Base-by-base conservation (phyloP, 2,797 vertebrate species). In the Protosalanx chinensis region DNA sequence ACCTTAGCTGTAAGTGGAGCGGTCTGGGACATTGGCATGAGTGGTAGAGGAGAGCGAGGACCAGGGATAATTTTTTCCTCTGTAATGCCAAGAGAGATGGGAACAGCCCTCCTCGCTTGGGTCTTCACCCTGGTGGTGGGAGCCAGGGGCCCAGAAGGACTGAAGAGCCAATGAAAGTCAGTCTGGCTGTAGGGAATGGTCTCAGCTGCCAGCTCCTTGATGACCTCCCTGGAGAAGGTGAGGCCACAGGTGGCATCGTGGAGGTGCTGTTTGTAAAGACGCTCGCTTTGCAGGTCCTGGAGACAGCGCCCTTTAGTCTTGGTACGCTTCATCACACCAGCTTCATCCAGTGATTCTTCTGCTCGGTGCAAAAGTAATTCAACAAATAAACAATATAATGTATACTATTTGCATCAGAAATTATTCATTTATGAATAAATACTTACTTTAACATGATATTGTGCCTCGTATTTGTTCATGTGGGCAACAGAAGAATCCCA, bases 191-290 rank as follows among this genome's bases (percentile, higher is more conserved):
- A 92, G 27, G 90, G 70, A 20, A 89, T 4, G 61, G 74, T 72
- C 71, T 88, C 71, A 4, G 85, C 49, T 4, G 83, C 86, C 77
- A 87, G 82, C 56, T 90, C 85, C 75, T 76, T 72, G 30, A 88
- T 29, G 27, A 93, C 90, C 1, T 93, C 92, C 71, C 85, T 76
- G 32, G 92, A 90, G 82, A 94, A 93, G 60, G 79, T 83, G 18
- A 93, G 81, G 61, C 82, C 46, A 6, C 84, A 76, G 1, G 82
- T 85, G 0, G 85, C 79, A 4, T 79, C 86, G 70, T 78, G 82
- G 63, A 93, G 53, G 66, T 87, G 87, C 27, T 78, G 79, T 18
- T 68, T 79, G 74, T 86, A 87, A 49, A 87, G 70, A 3, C 41
- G 30, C 3, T 51, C 7, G 8, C 71, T 27, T 72, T 37, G 67